These are phyloP conservation scores for Aegotheles bennettii DNA, from an alignment of 2,113 vertebrate genomes.

Conservation along the genomic window DNA sequence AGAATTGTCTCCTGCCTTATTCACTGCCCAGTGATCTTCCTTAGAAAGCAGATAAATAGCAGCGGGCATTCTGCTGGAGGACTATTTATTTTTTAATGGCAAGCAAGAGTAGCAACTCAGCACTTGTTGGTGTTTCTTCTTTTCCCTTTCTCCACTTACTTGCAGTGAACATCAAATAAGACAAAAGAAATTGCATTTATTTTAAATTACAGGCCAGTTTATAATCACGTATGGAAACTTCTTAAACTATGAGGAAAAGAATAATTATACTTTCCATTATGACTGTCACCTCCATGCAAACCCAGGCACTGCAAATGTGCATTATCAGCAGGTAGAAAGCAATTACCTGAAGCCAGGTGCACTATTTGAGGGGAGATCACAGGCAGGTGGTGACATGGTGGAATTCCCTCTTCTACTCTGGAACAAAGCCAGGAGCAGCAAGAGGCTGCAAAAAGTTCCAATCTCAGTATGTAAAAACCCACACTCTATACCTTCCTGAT, in stretches of 20 bases:
- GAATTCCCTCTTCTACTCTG: not conserved
- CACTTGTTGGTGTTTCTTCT: not conserved
- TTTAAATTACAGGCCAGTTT: not conserved
- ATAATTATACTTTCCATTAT: not conserved
- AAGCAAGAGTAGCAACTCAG: not conserved
- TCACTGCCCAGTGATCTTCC: not conserved
- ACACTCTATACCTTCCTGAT: fast-evolving
- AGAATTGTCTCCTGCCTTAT: not conserved
- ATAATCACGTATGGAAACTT: not conserved
- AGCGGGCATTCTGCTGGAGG: not conserved
- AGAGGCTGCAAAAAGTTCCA: not conserved
- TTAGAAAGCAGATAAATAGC: not conserved
- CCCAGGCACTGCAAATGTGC: not conserved
- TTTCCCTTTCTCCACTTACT: not conserved
- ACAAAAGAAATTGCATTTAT: not conserved
- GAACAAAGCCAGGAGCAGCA: not conserved
- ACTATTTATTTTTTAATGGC: not conserved
- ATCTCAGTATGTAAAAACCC: not conserved
- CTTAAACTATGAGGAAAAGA: not conserved
- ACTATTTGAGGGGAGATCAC: fast-evolving
- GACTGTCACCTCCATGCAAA: not conserved
- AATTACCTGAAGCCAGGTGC: not conserved
- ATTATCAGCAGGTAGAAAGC: not conserved
- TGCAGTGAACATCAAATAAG: not conserved
- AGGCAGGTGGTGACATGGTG: not conserved